Evolutionary conservation across 2,113 vertebrate genomes (phyloP).

Genomic region (Pseudopipra pipra): DNA sequence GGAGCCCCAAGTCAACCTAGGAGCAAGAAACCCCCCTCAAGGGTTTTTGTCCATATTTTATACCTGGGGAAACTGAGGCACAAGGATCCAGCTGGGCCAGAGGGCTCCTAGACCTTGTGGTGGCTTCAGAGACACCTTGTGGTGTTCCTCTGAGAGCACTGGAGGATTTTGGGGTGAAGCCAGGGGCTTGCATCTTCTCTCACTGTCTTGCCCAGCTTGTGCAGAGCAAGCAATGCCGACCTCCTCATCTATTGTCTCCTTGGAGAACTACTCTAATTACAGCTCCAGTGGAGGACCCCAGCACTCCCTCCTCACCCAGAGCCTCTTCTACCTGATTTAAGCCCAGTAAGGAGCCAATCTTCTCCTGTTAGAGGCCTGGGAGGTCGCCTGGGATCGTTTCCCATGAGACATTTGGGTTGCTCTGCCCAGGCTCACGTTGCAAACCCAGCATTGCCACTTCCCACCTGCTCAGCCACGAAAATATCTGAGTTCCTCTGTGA

Average conservation of each 20-base stretch:
- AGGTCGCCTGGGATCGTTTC: neutral
- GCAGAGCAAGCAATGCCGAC: accelerated
- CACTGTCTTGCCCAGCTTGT: neutral
- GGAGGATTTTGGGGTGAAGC: neutral
- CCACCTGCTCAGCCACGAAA: neutral
- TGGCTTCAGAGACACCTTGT: too few species aligned
- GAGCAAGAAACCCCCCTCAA: neutral
- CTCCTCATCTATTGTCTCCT: neutral
- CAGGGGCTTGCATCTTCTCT: neutral
- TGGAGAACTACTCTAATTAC: accelerated
- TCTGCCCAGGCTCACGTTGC: neutral
- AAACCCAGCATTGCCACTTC: neutral
- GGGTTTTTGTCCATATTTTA: neutral
- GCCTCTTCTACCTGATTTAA: neutral
- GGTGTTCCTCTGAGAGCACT: neutral
- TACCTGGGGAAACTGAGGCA: neutral
- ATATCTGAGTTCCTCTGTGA: neutral
- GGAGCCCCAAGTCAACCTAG: neutral
- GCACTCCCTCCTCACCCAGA: neutral
- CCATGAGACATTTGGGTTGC: neutral
- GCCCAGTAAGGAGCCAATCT: neutral
- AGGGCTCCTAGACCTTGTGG: neutral
- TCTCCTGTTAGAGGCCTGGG: neutral
- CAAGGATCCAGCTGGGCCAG: neutral
- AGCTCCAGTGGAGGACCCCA: neutral